Base-by-base conservation (phyloP, 1,140 invertebrate species). In the Xylocopa sonorina region DNA sequence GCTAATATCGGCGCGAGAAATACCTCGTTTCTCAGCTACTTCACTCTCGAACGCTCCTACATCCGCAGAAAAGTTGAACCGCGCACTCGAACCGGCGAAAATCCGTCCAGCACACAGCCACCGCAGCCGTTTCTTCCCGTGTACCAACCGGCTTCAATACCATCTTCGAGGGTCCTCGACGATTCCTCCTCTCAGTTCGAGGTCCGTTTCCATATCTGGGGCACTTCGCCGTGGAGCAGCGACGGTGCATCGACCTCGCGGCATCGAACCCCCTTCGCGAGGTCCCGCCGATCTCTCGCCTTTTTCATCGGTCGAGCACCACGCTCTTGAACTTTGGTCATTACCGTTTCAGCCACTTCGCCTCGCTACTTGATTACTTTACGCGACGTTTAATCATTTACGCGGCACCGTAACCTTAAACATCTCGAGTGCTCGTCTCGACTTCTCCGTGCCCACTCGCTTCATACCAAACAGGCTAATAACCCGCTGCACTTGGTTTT, bases 201-300 rank as follows among this genome's bases (percentile, higher is more conserved):
- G 64, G 66, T n/a, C 51, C 64, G 71, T 68, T 51, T 81, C 78
- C 79, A 46, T 81, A 82, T 82, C 64, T 51, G 21, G 57, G 46
- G 29, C 62, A 43, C 29, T 16, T 16, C 38, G 38, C 18, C 32
- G 32, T 3, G n/a, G 48, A 53, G 9, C 32, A 34, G 24, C 60
- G 27, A 41, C 57, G 53, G 64, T 77, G 60, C 67, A 83, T 83
- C 72, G 78, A 55, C 62, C 48, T 38, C 64, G 58, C 71, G 43
- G 67, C 76, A 29, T 76, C 80, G 29, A 67, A 51, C 16, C 10
- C 24, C 10, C 24, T n/a, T 38, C 27, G 12, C 10, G n/a, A 69
- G 9, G 1, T 12, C n/a, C n/a, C n/a, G n/a, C 4, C 12, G 5
- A 10, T 29, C 14, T 34, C 34, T n/a, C 46, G 3, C 24, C 16